These are phyloP conservation scores for Aleiodes leptofemur DNA, from an alignment of 2,888 invertebrate species.

Conservation along the genomic window DNA sequence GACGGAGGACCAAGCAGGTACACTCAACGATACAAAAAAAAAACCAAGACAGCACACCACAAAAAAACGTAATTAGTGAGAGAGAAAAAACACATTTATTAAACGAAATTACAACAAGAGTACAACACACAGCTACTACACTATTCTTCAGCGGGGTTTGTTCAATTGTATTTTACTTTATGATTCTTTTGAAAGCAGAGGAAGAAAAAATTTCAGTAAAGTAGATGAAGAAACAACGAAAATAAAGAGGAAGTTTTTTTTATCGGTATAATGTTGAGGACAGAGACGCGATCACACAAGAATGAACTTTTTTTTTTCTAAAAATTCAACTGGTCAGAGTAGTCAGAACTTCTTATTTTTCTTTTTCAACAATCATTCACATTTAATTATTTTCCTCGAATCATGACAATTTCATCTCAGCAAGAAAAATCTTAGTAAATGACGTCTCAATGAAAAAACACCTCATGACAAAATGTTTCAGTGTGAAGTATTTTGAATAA, in stretches of 20 bases:
- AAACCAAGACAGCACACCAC: conserved; percentile 39
- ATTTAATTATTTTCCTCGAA: not conserved
- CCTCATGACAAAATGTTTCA: no score
- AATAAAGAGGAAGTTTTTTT: no score
- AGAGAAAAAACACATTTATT: conserved; percentile 14
- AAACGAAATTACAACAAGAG: not conserved
- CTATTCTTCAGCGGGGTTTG: no score
- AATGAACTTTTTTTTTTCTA: conserved; percentile 6
- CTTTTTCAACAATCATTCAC: conserved; percentile 3
- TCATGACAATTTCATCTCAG: no score
- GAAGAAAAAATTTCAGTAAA: no score
- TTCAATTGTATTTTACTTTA: no score
- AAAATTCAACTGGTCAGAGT: no score
- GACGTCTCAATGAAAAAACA: no score
- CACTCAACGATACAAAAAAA: conserved; percentile 59
- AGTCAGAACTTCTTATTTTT: not conserved
- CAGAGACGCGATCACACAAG: not conserved
- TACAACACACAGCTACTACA: not conserved
- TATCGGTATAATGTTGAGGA: not conserved
- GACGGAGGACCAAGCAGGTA: conserved; percentile 70
- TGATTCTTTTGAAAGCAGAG: no score
- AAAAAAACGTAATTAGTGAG: conserved; percentile 37
- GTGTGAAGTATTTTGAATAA: no score
- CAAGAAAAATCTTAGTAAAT: no score
- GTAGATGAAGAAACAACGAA: no score